phyloP scores from a whole-genome alignment of 2,888 invertebrate species.

The Trimorus sp. region DNA sequence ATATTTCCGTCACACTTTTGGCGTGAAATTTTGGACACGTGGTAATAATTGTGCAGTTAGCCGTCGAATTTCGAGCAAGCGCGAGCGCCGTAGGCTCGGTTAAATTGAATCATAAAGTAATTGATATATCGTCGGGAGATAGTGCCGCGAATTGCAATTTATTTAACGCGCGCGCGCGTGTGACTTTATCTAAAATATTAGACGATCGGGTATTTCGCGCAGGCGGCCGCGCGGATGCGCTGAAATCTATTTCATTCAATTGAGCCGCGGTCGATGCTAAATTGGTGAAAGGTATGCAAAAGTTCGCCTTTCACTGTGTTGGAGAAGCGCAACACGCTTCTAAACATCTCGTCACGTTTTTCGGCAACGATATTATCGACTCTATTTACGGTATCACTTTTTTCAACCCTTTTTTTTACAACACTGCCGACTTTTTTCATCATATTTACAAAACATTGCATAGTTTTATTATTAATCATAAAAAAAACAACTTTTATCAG shows the following conservation, averaged over 20 bases:
- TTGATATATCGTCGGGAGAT: slow-evolving; percentile 47
- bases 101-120: slow-evolving; percentile 47
- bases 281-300: slow-evolving; percentile 65
- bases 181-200: slow-evolving; percentile 60
- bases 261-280: slow-evolving; percentile 53
- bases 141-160: slow-evolving; percentile 45
- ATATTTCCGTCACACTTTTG: too few species aligned
- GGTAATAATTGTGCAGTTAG: neutral
- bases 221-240: slow-evolving; percentile 43
- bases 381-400: too few species aligned
- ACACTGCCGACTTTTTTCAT: too few species aligned
- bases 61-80: neutral
- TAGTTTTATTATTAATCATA: too few species aligned
- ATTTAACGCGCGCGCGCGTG: slow-evolving; percentile 45
- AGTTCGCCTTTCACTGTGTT: slow-evolving; percentile 62
- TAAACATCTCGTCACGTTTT: slow-evolving; percentile 43
- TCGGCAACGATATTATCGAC: slow-evolving; percentile 40
- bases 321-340: slow-evolving; percentile 61
- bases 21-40: too few species aligned
- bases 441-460: neutral
- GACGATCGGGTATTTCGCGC: slow-evolving; percentile 23
- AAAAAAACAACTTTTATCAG: too few species aligned
- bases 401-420: too few species aligned
- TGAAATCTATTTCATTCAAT: slow-evolving; percentile 64
- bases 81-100: neutral